A percentile compares a stretch with the other conserved stretches of the same genome.
These are phyloP conservation scores for Blastomussa wellsi DNA, from an alignment of 92 coral and sea anemone species.

Conservation along the genomic window DNA sequence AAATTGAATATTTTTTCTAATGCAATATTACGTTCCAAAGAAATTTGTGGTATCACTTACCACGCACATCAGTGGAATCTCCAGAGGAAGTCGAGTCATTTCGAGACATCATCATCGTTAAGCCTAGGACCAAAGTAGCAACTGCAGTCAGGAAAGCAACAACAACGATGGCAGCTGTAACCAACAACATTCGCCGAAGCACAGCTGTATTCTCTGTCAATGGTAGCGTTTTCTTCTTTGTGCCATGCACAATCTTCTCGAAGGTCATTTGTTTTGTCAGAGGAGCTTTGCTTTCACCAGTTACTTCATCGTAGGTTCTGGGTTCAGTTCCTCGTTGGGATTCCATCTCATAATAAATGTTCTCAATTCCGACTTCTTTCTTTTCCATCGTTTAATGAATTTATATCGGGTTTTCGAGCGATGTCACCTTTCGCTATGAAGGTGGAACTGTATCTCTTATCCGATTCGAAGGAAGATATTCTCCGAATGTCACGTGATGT, in stretches of 20 bases:
- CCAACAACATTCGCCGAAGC: not conserved
- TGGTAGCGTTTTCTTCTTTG: not conserved
- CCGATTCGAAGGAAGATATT: too few species aligned
- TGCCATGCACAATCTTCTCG: not conserved
- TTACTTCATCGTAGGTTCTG: not conserved
- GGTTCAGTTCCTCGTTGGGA: not conserved
- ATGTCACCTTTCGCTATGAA: not conserved
- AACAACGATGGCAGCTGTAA: not conserved
- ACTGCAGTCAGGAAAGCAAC: constrained; percentile 4
- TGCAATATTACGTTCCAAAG: too few species aligned
- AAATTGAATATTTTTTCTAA: too few species aligned
- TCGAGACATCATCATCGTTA: not conserved
- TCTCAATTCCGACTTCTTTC: not conserved
- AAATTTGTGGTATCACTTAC: too few species aligned
- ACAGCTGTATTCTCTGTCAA: not conserved
- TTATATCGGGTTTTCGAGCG: not conserved
- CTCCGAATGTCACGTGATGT: too few species aligned
- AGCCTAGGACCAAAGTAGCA: not conserved
- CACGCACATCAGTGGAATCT: too few species aligned
- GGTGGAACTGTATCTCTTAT: not conserved
- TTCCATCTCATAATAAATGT: constrained; percentile 6
- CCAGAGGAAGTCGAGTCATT: not conserved
- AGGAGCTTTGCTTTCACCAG: not conserved
- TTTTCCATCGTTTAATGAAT: not conserved
- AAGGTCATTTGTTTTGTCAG: not conserved